Base-by-base conservation (phyloP, 1,140 invertebrate genomes). In the Hyles euphorbiae region DNA sequence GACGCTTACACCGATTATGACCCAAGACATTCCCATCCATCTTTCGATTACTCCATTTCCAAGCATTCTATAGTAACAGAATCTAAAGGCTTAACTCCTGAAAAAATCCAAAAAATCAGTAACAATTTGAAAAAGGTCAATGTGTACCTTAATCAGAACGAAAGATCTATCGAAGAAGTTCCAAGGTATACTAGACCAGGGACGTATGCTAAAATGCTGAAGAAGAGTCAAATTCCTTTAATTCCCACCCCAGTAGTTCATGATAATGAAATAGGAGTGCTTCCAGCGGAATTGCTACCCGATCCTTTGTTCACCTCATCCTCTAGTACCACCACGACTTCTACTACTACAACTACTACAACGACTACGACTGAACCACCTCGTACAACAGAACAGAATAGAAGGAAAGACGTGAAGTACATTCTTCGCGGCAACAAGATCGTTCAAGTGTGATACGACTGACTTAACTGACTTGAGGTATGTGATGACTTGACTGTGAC, bases 341-440 rank as follows among this genome's bases (percentile, higher is more conserved):
- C 60, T 4, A 70, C 68, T 3, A 72, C 74, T 8, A 67, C 78
- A 2, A 70, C 72, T 3, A 65, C 66, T n/a, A 69, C 72, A 33
- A 67, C 65, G n/a, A 72, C 71, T 0, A 70, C 75, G 66, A 53
- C 44, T 56, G 58, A 61, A 73, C 62, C 12, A 53, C 56, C 44
- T 76, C 70, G 33, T 66, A 70, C 53, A 70, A 46, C 45, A 5
- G 67, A 76, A 68, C 75, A 62, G 50, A 72, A 74, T 63, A 77
- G 78, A 73, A 85, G 78, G 71, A 86, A 86, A 79, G 85, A 88
- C 53, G 69, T 77, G 36, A 83, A 79, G 75, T 88, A 70, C 67
- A 72, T 78, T 58, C 85, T 88, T 3, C 80, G 85, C 53, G 85
- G 85, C 48, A 88, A 88, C 83, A 86, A 70, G 76, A 88, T 88